Evolutionary conservation across 2,888 invertebrate genomes (phyloP).

Genomic region (Clunio marinus): DNA sequence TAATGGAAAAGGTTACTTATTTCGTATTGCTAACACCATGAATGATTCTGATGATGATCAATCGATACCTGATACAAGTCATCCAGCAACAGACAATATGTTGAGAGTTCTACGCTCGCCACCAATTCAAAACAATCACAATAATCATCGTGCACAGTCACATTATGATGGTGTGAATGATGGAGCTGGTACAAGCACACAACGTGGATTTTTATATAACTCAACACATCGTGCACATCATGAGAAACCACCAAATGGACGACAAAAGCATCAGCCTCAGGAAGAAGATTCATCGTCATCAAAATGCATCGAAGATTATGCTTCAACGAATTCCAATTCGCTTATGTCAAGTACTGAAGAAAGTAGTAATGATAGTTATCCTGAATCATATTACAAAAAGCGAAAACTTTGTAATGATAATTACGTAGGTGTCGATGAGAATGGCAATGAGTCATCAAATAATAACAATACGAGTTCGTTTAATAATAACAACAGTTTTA

Average conservation of each 20-base stretch:
- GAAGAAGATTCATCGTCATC: constrained; percentile 9
- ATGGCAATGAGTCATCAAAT: neutral
- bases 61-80: constrained; percentile 44
- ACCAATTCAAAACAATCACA: neutral
- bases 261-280: neutral
- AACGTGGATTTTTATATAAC: constrained; percentile 1
- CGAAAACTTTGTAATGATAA: neutral
- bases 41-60: constrained; percentile 63
- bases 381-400: constrained; percentile 18
- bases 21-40: constrained; percentile 55
- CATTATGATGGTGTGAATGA: neutral
- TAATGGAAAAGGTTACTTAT: constrained; percentile 47
- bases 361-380: constrained; percentile 33
- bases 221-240: neutral
- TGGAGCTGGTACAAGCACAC: constrained; percentile 22
- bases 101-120: constrained; percentile 19
- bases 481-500: neutral
- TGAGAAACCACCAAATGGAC: neutral
- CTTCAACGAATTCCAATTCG: constrained; percentile 30
- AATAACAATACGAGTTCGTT: neutral
- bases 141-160: neutral
- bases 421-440: neutral
- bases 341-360: constrained; percentile 25
- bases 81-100: neutral
- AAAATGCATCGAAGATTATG: constrained; percentile 30